Evolutionary conservation across 2,113 vertebrate species (phyloP).

Genomic region (Microcebus lehilahytsara): DNA sequence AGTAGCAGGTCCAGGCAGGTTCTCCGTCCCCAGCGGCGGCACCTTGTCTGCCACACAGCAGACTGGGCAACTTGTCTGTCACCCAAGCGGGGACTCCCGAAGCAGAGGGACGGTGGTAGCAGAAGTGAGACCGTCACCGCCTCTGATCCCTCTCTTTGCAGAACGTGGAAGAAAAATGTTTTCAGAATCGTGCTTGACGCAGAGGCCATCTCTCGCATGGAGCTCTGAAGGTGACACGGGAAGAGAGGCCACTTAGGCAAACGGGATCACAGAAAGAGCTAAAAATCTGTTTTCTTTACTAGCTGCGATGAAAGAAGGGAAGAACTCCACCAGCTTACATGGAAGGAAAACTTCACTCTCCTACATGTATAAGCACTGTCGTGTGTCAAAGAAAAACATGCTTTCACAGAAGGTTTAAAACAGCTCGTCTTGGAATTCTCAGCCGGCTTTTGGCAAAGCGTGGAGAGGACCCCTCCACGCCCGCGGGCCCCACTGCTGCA

Average conservation of each 20-base stretch:
- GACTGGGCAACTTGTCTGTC: neutral
- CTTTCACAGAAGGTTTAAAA: neutral
- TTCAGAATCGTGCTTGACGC: neutral
- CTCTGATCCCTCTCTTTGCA: neutral
- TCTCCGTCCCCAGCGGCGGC: neutral
- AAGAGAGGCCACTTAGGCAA: neutral
- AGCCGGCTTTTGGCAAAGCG: neutral
- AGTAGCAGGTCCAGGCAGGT: rapidly evolving
- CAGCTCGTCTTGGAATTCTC: neutral
- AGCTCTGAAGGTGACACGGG: neutral
- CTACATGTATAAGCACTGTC: neutral
- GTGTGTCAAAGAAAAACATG: neutral
- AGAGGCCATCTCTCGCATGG: neutral
- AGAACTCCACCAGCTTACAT: neutral
- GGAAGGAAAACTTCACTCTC: neutral
- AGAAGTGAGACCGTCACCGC: neutral
- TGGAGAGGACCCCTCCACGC: neutral
- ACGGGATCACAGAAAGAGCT: neutral
- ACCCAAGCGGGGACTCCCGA: neutral
- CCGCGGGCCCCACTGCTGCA: neutral
- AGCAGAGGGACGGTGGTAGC: neutral
- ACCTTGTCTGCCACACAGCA: neutral
- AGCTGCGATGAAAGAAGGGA: neutral
- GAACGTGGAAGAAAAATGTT: neutral
- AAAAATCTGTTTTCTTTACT: neutral